Base-by-base conservation (phyloP, 1,140 invertebrate genomes). In the Muscidifurax raptorellus region DNA sequence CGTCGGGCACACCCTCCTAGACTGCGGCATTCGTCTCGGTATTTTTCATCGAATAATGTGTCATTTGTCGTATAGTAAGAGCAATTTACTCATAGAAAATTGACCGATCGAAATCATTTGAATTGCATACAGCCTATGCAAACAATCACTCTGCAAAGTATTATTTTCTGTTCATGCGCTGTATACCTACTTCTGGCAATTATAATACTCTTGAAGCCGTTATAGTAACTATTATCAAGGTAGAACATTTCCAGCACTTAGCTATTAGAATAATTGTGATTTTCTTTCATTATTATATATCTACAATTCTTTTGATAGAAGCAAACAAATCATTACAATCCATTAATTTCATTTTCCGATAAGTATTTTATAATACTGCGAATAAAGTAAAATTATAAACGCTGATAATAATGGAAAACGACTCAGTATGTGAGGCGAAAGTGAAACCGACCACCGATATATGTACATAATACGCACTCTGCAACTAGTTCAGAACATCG, bases 381-480 rank as follows among this genome's bases (percentile, higher is more conserved):
- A 81, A n/a, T n/a, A n/a, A 81, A 81, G 80, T 74, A 30, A 59
- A 74, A 59, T 13, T 47, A 18, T 30, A n/a, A 30, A 32, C 52
- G 6, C 22, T 44, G 9, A 71, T 27, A 18, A 67, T 67, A 18
- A 40, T 67, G 15, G 36, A 18, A 69, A 69, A 69, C 25, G 13
- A 67, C 13, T 69, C 9, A 74, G 9, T n/a, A n/a, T n/a, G n/a
- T 25, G 9, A 36, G 0, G 75, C 27, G 13, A 77, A 77, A 77
- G 75, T 77, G 44, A 77, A 77, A 52, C 40, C 36, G 18, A 52
- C 22, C 0, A 59, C 25, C 3, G 25, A 27, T n/a, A 52, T n/a
- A 74, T 6, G 32, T n/a, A n/a, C 32, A 22, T 40, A 76, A 52
- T 22, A 52, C 44, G 2, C n/a, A 22, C 10, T 76, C 9, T 76